Base-by-base conservation (phyloP, 2,888 invertebrate species). In the Thereva unica region DNA sequence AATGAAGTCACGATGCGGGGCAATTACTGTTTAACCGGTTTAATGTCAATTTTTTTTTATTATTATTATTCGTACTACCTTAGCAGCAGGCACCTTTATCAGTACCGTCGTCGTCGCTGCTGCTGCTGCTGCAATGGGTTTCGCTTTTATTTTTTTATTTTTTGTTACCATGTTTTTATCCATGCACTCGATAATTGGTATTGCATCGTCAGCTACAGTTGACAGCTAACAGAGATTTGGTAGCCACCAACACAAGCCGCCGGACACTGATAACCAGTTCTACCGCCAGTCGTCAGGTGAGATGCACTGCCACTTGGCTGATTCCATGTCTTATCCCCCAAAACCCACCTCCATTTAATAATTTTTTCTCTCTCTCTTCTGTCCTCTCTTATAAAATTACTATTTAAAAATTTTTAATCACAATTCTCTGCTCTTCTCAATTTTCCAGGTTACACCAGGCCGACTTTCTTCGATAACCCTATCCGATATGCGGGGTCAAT, bases 11-110 rank as follows among this genome's bases (percentile, higher is more conserved):
- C 67, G 68, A 65, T 49, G 57, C 54, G 52, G 59, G 56, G 57
- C 64, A 67, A 64, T 64, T 64, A 64, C 63, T 63, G 63, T 67
- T 66, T 57, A 67, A 64, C 67, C 64, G 57, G 52, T 64, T 64
- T 67, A 64, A 57, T 64, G 67, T 67, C 55, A 63, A 63, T 55
- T 38, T 40, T 61, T 61, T 61, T 59, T 61, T 50, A 8, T 23
- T 61, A 8, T 23, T 61, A 23, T 23, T 23, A 23, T 2, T 23
- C 23, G 23, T 23, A 23, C 23, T 23, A 23, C 23, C 23, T 23
- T 23, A 23, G 23, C 23, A n/a, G n/a, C 23, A 23, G 23, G 23
- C 23, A 38, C 47, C 57, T 59, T 34, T 47, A 55, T 55, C 38
- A 23, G 34, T 47, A 59, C 44, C 56, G 47, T 40, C 55, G 45